A percentile compares a stretch with the other conserved stretches of the same genome.
These are phyloP conservation scores for Troglohyphantes excavatus DNA, from an alignment of 2,888 invertebrate species.

Conservation along the genomic window DNA sequence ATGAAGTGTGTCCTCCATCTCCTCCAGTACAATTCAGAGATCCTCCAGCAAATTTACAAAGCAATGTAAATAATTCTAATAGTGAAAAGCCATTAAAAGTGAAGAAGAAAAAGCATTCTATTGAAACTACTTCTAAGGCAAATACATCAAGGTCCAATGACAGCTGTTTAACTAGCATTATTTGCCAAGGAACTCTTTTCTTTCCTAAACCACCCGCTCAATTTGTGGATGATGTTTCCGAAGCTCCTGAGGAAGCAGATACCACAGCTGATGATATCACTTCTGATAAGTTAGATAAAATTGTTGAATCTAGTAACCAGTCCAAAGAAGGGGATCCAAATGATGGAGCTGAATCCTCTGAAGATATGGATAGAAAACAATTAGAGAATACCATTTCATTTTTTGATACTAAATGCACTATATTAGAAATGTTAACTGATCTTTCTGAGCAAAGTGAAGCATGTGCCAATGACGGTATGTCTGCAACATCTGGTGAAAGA, in stretches of 20 bases:
- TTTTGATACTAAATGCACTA: constrained; percentile 80
- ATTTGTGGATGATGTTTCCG: constrained; percentile 78
- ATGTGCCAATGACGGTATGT: constrained; percentile 23
- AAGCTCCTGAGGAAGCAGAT: constrained; percentile 8
- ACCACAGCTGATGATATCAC: background rate
- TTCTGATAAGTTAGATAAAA: background rate
- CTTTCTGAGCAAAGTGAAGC: constrained; percentile 57
- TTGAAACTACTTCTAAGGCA: constrained; percentile 47
- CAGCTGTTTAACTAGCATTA: constrained; percentile 74
- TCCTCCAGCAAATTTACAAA: constrained; percentile 81
- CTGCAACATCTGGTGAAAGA: constrained; percentile 50
- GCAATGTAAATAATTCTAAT: constrained; percentile 79
- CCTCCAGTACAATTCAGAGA: constrained; percentile 86
- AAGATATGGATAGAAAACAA: constrained; percentile 32
- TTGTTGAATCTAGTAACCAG: background rate
- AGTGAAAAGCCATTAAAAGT: constrained; percentile 27
- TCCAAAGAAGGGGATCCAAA: constrained; percentile 25
- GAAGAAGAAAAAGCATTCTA: constrained; percentile 39
- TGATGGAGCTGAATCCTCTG: constrained; percentile 10
- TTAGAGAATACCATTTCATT: constrained; percentile 71
- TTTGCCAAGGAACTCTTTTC: constrained; percentile 80
- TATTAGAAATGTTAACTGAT: constrained; percentile 80
- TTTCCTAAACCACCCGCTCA: constrained; percentile 80
- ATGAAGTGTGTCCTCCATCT: constrained; percentile 78
- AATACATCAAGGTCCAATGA: constrained; percentile 67